Percentiles rank a stretch among this genome's conserved stretches.
Conservation (phyloP, 2,113 vertebrate species). For the Bubo blakistoni region DNA sequence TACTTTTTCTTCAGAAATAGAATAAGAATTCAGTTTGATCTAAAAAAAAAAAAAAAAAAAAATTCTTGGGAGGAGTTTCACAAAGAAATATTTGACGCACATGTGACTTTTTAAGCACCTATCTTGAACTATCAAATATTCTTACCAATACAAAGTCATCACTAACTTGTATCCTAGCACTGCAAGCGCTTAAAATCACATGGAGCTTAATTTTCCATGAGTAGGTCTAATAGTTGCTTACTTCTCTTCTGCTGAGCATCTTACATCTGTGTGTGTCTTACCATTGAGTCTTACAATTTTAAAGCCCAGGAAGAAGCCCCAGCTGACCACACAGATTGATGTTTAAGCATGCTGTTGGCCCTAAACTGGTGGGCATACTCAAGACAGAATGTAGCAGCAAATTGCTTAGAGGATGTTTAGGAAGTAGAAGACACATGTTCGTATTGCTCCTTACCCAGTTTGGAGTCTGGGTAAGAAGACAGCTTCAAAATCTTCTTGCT, state of each 20-base stretch:
- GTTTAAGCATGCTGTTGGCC: neutral
- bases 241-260: neutral
- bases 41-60: neutral
- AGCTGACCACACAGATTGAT: neutral
- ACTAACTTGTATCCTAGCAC: neutral
- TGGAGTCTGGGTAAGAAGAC: neutral
- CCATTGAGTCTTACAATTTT: neutral
- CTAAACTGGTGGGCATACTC: neutral
- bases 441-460: neutral
- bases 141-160: neutral
- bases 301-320: neutral
- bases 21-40: neutral
- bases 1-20: neutral
- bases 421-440: neutral
- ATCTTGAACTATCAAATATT: neutral
- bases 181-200: neutral
- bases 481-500: neutral
- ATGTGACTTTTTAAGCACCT: neutral
- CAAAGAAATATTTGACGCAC: neutral
- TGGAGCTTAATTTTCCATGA: neutral
- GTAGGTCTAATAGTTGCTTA: neutral
- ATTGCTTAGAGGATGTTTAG: neutral
- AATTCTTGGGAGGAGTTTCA: neutral
- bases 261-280: neutral
- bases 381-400: neutral